Percentiles rank a stretch among this genome's conserved stretches.
These are phyloP conservation scores for Bergia sp. DNA, from an alignment of 92 coral and sea anemone species.

Conservation along the genomic window DNA sequence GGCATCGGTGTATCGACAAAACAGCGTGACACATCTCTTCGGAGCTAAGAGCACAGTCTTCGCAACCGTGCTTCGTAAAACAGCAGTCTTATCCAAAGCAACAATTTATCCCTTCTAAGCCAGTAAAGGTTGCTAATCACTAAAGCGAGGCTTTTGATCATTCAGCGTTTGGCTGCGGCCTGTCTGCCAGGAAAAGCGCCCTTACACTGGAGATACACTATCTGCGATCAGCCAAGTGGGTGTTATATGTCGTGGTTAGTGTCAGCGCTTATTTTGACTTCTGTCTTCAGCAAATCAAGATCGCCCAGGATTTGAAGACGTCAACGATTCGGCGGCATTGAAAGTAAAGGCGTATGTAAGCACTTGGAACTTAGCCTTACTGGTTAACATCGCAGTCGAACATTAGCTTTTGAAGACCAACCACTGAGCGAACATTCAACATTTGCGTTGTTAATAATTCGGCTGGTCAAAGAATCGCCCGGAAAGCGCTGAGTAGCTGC, in stretches of 20 bases:
- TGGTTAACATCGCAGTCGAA: neutral
- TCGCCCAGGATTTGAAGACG: conserved; percentile 45
- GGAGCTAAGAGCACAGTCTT: neutral
- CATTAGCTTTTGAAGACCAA: too few species aligned
- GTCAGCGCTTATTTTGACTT: conserved; percentile 45
- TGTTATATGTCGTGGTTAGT: conserved; percentile 38
- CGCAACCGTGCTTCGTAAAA: neutral
- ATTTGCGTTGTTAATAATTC: conserved; percentile 2
- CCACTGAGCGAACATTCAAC: neutral
- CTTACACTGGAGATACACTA: neutral
- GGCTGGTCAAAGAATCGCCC: neutral
- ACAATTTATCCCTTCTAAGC: neutral
- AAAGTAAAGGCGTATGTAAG: conserved; percentile 30
- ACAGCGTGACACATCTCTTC: conserved; percentile 30
- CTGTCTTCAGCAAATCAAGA: conserved; percentile 35
- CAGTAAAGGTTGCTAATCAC: conserved; percentile 3
- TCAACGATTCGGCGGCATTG: conserved; percentile 30
- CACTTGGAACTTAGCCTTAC: neutral
- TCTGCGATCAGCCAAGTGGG: conserved; percentile 31
- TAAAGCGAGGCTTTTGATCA: conserved; percentile 14
- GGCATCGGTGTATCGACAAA: neutral
- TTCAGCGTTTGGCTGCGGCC: conserved; percentile 38
- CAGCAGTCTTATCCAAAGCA: neutral
- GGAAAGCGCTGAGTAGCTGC: conserved; percentile 29
- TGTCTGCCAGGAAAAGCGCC: conserved; percentile 42